Percentiles rank a stretch among this genome's conserved stretches.
These are phyloP conservation scores for Notoglanidium macrostoma DNA, from an alignment of 2,797 vertebrate species.

Conservation along the genomic window DNA sequence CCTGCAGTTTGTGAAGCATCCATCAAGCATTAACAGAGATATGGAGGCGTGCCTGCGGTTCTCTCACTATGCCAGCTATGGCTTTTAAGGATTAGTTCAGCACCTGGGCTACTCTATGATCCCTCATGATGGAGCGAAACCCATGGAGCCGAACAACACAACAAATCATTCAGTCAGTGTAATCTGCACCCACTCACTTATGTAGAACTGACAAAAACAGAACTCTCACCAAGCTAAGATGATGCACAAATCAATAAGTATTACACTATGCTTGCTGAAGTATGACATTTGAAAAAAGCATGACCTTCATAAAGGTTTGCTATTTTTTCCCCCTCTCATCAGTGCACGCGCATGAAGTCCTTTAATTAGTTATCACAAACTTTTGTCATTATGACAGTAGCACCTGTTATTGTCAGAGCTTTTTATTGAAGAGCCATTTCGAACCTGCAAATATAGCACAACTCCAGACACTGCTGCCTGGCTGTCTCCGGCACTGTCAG, in stretches of 20 bases:
- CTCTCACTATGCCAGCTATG: constrained; percentile 48
- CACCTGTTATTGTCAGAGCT: constrained; percentile 45
- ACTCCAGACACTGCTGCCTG: constrained; percentile 44
- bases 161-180: constrained; percentile 40
- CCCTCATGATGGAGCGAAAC: constrained; percentile 41
- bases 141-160: constrained; percentile 28
- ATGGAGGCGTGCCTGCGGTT: constrained; percentile 40
- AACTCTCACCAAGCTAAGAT: constrained; percentile 8
- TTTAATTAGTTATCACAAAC: constrained; percentile 44
- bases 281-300: constrained; percentile 38
- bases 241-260: constrained; percentile 31
- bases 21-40: constrained; percentile 42
- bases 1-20: constrained; percentile 46
- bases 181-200: constrained; percentile 34
- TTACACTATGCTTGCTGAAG: not conserved
- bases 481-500: constrained; percentile 56
- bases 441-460: constrained; percentile 45
- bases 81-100: constrained; percentile 51
- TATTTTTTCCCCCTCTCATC: constrained; percentile 1
- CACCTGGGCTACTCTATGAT: constrained; percentile 53
- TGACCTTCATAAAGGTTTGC: constrained; percentile 18
- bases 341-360: not conserved
- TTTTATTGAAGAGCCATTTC: constrained; percentile 45
- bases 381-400: constrained; percentile 40
- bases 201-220: constrained; percentile 45